Percentiles rank a stretch among this genome's conserved stretches.
phyloP scores from a whole-genome alignment of 2,888 invertebrate species.

The Pandemis heparana region DNA sequence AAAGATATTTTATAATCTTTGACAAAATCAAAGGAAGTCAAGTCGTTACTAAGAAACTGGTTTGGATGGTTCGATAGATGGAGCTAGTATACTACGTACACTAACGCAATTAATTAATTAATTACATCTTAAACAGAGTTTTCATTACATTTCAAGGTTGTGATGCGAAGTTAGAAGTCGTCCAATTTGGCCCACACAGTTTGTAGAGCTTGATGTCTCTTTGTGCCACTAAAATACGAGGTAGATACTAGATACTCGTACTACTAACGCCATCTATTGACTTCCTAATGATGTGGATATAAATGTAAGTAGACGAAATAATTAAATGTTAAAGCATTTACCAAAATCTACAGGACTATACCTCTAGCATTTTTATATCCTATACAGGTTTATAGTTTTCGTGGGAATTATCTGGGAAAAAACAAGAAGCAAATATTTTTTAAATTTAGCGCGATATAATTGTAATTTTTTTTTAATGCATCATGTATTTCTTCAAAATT shows the following conservation, averaged over 20 bases:
- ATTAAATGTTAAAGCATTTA: conserved; percentile 1
- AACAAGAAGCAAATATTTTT: not conserved
- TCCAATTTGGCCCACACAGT: too few relatives aligned
- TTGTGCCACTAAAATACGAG: not conserved
- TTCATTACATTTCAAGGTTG: too few relatives aligned
- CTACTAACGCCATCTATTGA: conserved; percentile 4
- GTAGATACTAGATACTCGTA: too few relatives aligned
- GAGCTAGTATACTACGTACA: not conserved
- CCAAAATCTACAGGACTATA: not conserved
- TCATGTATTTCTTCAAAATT: too few relatives aligned
- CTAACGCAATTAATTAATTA: too few relatives aligned
- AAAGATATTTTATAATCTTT: conserved; percentile 18
- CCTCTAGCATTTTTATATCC: not conserved
- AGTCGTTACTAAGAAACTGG: not conserved
- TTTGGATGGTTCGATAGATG: not conserved
- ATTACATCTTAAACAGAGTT: too few relatives aligned
- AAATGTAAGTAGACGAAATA: not conserved
- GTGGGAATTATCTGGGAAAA: not conserved
- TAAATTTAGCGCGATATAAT: not conserved
- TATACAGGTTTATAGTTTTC: not conserved
- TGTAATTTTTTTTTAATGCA: too few relatives aligned
- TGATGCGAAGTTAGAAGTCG: too few relatives aligned
- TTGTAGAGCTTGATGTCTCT: too few relatives aligned
- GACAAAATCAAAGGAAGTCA: conserved; percentile 3
- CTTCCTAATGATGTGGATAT: not conserved